Conservation (phyloP, 2,113 vertebrate genomes). For the Oryctolagus cuniculus region DNA sequence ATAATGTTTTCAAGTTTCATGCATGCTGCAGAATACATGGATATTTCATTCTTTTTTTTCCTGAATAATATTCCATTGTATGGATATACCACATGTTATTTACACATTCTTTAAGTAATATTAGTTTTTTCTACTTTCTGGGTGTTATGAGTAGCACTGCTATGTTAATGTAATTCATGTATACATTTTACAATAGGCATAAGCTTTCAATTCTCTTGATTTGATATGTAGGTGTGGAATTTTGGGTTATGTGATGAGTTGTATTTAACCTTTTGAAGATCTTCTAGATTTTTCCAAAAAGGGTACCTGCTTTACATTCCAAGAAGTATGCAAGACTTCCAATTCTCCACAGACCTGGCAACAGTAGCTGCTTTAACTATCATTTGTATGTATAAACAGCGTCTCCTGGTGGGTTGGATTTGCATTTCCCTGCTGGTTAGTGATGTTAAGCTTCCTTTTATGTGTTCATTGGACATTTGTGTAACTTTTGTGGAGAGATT, state of each 20-base stretch:
- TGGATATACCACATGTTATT: neutral
- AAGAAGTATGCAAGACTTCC: neutral
- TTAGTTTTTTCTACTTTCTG: neutral
- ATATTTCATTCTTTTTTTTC: neutral
- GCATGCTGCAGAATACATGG: neutral
- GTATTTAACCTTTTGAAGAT: constrained; percentile 13
- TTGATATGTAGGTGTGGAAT: neutral
- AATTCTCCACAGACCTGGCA: neutral
- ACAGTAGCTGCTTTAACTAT: neutral
- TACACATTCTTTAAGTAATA: neutral
- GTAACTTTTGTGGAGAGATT: constrained; percentile 28
- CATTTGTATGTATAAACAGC: neutral
- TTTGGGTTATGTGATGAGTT: neutral
- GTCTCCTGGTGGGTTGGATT: constrained; percentile 3
- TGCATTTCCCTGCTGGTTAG: constrained; percentile 36
- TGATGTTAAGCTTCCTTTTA: neutral
- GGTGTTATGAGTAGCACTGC: neutral
- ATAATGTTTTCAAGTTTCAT: neutral
- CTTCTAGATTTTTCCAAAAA: neutral
- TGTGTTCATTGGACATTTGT: neutral
- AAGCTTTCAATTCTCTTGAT: neutral
- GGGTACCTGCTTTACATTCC: neutral
- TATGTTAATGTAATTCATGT: neutral
- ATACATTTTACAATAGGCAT: neutral
- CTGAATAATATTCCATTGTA: neutral